phyloP scores from a whole-genome alignment of 2,113 vertebrate species.

The Pycnonotus jocosus region DNA sequence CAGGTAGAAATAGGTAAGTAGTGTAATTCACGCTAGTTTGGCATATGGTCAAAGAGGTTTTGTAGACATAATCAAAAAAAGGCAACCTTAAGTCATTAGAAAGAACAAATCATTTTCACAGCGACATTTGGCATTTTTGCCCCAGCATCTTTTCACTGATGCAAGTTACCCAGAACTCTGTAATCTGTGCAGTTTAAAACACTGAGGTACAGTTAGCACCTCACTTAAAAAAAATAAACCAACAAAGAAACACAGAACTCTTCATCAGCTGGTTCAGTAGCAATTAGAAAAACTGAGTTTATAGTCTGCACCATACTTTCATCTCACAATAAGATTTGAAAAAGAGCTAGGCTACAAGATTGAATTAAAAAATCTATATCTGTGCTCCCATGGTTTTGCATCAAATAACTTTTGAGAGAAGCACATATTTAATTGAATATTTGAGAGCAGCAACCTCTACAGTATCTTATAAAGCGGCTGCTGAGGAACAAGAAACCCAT shows the following conservation, averaged over 20 bases:
- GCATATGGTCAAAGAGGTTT: neutral
- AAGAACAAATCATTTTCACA: neutral
- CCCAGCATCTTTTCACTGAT: neutral
- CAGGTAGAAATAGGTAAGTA: neutral
- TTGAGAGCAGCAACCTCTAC: neutral
- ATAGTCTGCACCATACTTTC: neutral
- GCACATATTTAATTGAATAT: neutral
- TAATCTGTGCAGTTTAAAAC: neutral
- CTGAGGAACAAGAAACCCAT: neutral
- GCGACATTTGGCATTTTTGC: neutral
- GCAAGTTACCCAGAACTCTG: neutral
- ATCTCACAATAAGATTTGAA: neutral
- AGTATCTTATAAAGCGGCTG: neutral
- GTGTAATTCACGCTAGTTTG: neutral
- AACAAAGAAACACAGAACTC: neutral
- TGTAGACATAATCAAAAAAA: neutral
- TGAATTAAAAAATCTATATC: neutral
- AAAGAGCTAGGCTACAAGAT: neutral
- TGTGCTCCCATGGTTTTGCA: neutral
- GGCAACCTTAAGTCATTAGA: neutral
- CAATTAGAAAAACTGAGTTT: neutral
- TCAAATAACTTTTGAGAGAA: neutral
- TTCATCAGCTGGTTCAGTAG: neutral
- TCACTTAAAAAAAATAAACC: neutral
- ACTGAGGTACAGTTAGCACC: neutral